phyloP scores from a whole-genome alignment of 2,113 vertebrate genomes.

The Scatophagus argus region DNA sequence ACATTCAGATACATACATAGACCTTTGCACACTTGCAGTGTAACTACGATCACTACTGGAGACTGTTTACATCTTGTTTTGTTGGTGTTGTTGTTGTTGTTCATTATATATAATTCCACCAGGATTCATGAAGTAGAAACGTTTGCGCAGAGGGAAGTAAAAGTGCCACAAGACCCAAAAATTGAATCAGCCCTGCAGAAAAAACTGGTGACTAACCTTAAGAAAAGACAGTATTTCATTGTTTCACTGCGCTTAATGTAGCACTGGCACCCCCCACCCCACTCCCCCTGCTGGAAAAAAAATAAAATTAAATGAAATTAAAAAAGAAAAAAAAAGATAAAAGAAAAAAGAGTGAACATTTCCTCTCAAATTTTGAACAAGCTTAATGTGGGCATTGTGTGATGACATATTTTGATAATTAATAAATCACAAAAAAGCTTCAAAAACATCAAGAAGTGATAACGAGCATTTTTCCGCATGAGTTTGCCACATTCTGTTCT shows the following conservation, averaged over 20 bases:
- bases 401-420: constrained; percentile 88
- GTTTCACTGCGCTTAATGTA: constrained; percentile 91
- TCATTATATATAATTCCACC: constrained; percentile 69
- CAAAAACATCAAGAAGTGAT: constrained; percentile 63
- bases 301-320: no score
- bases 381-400: constrained; percentile 85
- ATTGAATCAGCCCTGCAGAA: constrained; percentile 96
- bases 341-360: constrained; percentile 86
- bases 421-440: constrained; percentile 87
- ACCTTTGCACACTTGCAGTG: constrained; percentile 83
- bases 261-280: constrained; percentile 63
- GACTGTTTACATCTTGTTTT: constrained; percentile 79
- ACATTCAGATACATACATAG: constrained; percentile 87
- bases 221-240: constrained; percentile 88
- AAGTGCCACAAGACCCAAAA: constrained; percentile 96
- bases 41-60: constrained; percentile 82
- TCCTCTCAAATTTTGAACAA: constrained; percentile 85
- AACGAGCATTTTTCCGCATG: constrained; percentile 82
- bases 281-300: neutral
- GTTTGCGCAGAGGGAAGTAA: constrained; percentile 83
- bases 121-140: constrained; percentile 63
- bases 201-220: constrained; percentile 89
- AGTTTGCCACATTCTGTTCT: constrained; percentile 90
- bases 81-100: constrained; percentile 83
- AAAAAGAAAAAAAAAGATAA: neutral